Evolutionary conservation across 2,113 vertebrate species (phyloP), one percentile per base, ranked within the genome.

Genomic region (Struthidea cinerea): DNA sequence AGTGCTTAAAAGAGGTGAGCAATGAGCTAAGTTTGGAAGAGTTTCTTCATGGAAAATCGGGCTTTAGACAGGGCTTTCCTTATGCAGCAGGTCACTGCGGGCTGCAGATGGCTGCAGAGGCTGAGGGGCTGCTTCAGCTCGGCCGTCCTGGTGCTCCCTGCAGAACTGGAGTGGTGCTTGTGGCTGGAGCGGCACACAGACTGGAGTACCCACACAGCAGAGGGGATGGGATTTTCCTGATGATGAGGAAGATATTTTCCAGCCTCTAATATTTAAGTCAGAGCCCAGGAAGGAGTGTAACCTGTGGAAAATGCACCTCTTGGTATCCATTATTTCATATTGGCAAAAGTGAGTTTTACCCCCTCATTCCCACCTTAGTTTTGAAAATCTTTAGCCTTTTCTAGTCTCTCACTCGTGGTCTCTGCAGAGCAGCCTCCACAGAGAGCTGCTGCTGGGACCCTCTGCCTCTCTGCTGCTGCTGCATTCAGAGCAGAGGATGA

Each of bases 351-450:
- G 42, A 50, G 9, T 32, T 56, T 55, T 47, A 16, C 6, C 5
- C 7, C 3, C 10, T 4, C 0, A 2, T 27, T 18, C 19, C 64
- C 32, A 32, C 10, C 7, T 55, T 16, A 33, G 63, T n/a, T 56
- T 44, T 30, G 21, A 55, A 76, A 71, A 13, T 33, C 13, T 46
- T 32, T 63, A 22, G 21, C 24, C 5, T 68, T 79, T 69, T 44
- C n/a, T 44, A 16, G 42, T 37, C 10, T 55, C 28, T 41, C 1
- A 3, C 33, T 73, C 0, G 0, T 1, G 14, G 55, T 49, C 52
- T 55, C 75, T 4, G 17, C 3, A 30, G 84, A 93, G 60, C 85
- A 53, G 28, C 14, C 28, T 86, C 52, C 67, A 46, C 53, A 56
- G n/a, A 2, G 12, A 79, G 70, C 71, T 84, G 55, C 63, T 69